Evolutionary conservation across 2,888 invertebrate genomes (phyloP).

Genomic region (Tortricodes alternella): DNA sequence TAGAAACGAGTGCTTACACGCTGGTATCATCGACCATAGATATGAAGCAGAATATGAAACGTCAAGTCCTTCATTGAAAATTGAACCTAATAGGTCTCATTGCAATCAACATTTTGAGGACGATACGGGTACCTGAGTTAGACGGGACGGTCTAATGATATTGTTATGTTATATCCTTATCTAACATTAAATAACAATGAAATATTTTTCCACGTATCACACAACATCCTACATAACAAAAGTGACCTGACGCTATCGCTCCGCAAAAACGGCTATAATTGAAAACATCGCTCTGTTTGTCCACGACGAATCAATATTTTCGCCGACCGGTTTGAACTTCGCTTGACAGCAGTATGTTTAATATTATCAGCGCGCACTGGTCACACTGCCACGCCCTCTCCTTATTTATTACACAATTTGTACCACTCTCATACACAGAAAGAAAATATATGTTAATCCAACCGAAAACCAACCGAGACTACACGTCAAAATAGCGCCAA

Average conservation of each 20-base stretch:
- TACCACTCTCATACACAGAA: constrained; percentile 3
- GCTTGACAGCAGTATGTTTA: neutral
- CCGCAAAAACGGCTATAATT: constrained; percentile 16
- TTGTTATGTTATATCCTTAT: neutral
- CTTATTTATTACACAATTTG: constrained; percentile 6
- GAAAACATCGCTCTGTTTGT: constrained; percentile 19
- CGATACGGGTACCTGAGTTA: no score
- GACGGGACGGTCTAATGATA: no score
- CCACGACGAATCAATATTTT: constrained; percentile 28
- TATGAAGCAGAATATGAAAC: no score
- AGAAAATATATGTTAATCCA: no score
- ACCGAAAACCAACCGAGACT: no score
- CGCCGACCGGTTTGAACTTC: constrained; percentile 8
- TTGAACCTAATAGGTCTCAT: no score
- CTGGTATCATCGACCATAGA: no score
- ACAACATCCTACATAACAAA: neutral
- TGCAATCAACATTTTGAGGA: no score
- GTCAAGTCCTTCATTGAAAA: no score
- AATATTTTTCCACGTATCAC: neutral
- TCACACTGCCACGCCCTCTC: constrained; percentile 1
- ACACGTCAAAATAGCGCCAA: no score
- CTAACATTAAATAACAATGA: neutral
- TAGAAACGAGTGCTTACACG: no score
- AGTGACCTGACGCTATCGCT: neutral
- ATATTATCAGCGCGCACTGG: neutral